These are phyloP conservation scores for Etheostoma perlongum DNA, from an alignment of 2,797 vertebrate species.

Conservation along the genomic window DNA sequence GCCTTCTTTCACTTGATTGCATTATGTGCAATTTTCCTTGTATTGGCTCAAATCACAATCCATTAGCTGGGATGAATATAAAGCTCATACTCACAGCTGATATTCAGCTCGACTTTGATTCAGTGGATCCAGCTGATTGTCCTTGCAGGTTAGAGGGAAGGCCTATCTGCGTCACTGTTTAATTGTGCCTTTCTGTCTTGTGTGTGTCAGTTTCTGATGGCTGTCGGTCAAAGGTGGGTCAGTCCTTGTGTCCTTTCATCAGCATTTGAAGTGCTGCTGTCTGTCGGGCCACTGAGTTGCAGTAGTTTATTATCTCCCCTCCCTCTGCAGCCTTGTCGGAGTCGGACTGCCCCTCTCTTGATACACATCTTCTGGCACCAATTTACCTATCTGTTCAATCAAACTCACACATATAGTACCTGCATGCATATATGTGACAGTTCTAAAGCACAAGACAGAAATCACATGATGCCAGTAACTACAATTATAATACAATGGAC, in stretches of 20 bases:
- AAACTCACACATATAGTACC: neutral
- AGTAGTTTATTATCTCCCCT: constrained; percentile 34
- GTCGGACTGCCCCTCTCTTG: constrained; percentile 27
- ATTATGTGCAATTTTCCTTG: constrained; percentile 17
- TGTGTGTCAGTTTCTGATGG: constrained; percentile 27
- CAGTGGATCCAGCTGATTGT: constrained; percentile 36
- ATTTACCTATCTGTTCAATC: neutral
- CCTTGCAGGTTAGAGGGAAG: neutral
- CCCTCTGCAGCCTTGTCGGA: constrained; percentile 19
- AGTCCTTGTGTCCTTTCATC: constrained; percentile 29
- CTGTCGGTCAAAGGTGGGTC: constrained; percentile 39
- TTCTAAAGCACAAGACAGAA: neutral
- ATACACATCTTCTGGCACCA: neutral
- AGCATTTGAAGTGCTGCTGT: constrained; percentile 17
- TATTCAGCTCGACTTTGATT: constrained; percentile 8
- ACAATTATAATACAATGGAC: neutral
- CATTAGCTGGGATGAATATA: constrained; percentile 28
- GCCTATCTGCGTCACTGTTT: constrained; percentile 20
- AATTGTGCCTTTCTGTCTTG: neutral
- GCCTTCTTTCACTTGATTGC: constrained; percentile 28
- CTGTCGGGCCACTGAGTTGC: constrained; percentile 6
- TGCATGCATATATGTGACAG: neutral
- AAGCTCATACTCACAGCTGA: constrained; percentile 36
- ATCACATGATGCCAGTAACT: neutral
- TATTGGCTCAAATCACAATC: constrained; percentile 24